Evolutionary conservation across 1,140 invertebrate genomes (phyloP).

Genomic region (Drosophila bocki): DNA sequence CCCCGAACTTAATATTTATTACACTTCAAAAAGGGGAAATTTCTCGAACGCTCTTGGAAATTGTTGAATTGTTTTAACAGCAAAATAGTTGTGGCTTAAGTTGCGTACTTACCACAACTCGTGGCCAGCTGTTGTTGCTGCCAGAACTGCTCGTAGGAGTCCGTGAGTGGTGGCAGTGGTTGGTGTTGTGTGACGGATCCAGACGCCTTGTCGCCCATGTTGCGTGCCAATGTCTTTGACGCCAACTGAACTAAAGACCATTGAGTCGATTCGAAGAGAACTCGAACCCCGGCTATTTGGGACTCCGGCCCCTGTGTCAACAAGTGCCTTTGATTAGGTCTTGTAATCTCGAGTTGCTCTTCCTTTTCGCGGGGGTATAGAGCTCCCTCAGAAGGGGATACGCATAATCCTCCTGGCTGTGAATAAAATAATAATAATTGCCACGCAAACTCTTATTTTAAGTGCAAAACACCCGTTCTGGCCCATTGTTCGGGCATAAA

Average conservation of each 20-base stretch:
- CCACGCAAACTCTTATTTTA: neutral
- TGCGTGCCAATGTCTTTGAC: constrained; percentile 48
- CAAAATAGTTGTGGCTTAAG: constrained; percentile 64
- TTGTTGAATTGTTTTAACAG: constrained; percentile 59
- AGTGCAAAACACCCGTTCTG: neutral
- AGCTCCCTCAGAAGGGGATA: neutral
- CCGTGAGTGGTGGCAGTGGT: constrained; percentile 1
- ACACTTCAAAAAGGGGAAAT: constrained; percentile 71
- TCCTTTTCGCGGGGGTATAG: constrained; percentile 5
- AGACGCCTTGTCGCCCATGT: constrained; percentile 75
- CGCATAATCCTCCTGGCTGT: neutral
- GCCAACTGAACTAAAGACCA: constrained; percentile 55
- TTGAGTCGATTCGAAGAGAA: constrained; percentile 9
- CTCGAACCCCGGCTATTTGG: constrained; percentile 4
- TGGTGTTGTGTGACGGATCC: constrained; percentile 29
- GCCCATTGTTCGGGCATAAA: neutral
- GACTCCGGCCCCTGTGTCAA: constrained; percentile 12
- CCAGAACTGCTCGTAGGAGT: constrained; percentile 20
- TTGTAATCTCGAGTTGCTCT: constrained; percentile 44
- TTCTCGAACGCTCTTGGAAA: constrained; percentile 47
- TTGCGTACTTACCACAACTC: constrained; percentile 71
- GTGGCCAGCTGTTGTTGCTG: constrained; percentile 41
- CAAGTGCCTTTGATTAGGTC: constrained; percentile 41
- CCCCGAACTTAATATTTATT: constrained; percentile 56
- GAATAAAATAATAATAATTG: constrained; percentile 3